phyloP scores from a whole-genome alignment of 2,113 vertebrate species.

The Eretmochelys imbricata region DNA sequence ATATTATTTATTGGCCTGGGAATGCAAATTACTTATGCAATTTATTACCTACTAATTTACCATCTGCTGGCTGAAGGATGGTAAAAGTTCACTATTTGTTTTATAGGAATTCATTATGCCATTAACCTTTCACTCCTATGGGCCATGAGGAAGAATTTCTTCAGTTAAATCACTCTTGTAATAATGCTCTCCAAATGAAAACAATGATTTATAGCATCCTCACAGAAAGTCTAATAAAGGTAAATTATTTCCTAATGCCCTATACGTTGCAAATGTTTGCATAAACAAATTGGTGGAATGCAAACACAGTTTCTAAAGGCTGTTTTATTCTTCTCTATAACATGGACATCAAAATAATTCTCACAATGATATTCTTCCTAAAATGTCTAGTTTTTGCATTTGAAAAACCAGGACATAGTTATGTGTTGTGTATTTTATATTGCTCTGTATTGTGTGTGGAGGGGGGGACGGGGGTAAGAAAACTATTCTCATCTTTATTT shows the following conservation, averaged over 20 bases:
- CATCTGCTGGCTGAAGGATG: slow-evolving; percentile 69
- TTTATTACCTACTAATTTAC: slow-evolving; percentile 78
- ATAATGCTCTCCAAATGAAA: slow-evolving; percentile 70
- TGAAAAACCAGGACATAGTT: neutral
- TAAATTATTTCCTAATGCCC: slow-evolving; percentile 59
- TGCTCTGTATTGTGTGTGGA: neutral
- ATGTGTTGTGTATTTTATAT: neutral
- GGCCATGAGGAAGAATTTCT: slow-evolving; percentile 49
- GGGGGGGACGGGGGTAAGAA: neutral
- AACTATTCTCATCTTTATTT: neutral
- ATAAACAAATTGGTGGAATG: neutral
- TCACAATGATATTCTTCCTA: neutral
- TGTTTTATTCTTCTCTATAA: neutral
- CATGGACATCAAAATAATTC: accelerated
- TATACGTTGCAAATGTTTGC: neutral
- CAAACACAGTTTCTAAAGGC: neutral
- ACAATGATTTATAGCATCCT: slow-evolving; percentile 57
- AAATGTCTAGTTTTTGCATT: accelerated
- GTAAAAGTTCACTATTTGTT: slow-evolving; percentile 71
- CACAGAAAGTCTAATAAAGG: slow-evolving; percentile 42
- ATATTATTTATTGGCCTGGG: slow-evolving; percentile 61
- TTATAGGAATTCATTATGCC: slow-evolving; percentile 77
- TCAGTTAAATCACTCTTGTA: slow-evolving; percentile 62
- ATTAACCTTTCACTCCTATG: slow-evolving; percentile 76
- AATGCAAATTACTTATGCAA: slow-evolving; percentile 65